Evolutionary conservation across 2,113 vertebrate genomes (phyloP).

Genomic region (Ciconia stormi): DNA sequence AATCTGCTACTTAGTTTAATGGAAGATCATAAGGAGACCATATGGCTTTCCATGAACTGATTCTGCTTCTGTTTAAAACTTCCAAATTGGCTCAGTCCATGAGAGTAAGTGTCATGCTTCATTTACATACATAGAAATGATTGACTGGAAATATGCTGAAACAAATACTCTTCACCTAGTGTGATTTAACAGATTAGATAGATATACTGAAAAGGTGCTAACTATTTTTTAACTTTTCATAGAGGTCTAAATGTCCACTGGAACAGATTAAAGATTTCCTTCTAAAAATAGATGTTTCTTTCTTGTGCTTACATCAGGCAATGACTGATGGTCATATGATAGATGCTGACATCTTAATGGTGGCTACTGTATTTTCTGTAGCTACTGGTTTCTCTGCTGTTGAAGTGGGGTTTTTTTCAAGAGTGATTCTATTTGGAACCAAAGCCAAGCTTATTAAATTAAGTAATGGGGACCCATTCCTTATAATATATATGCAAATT

Average conservation of each 20-base stretch:
- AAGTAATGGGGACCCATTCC: neutral
- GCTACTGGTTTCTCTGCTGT: neutral
- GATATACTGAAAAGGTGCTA: neutral
- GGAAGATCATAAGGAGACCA: constrained; percentile 32
- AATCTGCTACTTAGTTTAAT: constrained; percentile 43
- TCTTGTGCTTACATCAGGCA: neutral
- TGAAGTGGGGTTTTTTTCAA: neutral
- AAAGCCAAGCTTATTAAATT: neutral
- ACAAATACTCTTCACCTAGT: neutral
- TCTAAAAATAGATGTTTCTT: neutral
- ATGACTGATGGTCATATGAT: neutral
- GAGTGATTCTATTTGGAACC: neutral
- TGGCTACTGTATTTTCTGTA: neutral
- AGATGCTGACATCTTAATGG: neutral
- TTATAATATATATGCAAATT: neutral
- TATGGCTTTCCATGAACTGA: constrained; percentile 23
- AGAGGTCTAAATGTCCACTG: neutral
- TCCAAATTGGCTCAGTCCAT: constrained; percentile 22
- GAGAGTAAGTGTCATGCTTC: constrained; percentile 1
- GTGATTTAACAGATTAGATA: neutral
- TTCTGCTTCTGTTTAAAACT: constrained; percentile 35
- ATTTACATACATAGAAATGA: neutral
- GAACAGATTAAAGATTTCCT: neutral
- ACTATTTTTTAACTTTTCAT: neutral
- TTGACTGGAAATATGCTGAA: constrained; percentile 2